phyloP scores from a whole-genome alignment of 2,888 invertebrate species.

The Spialia ferax region DNA sequence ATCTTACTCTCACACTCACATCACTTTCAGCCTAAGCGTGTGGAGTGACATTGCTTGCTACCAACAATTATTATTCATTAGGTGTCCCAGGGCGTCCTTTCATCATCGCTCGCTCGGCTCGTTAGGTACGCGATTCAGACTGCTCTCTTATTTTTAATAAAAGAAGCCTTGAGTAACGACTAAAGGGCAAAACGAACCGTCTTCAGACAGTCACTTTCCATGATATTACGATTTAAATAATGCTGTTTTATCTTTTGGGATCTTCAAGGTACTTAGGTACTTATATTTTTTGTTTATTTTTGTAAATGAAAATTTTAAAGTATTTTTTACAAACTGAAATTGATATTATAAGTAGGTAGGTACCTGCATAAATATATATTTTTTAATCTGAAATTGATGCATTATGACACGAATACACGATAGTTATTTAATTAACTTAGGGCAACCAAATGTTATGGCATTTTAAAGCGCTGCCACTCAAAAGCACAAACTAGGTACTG shows the following conservation, averaged over 20 bases:
- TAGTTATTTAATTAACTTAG: too few species aligned
- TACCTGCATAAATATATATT: too few species aligned
- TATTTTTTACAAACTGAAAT: too few species aligned
- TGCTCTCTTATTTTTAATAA: constrained; percentile 69
- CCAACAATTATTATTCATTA: constrained; percentile 78
- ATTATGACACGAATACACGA: too few species aligned
- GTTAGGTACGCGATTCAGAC: constrained; percentile 76
- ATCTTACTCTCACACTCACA: constrained; percentile 1
- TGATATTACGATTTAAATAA: constrained; percentile 23
- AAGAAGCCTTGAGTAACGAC: constrained; percentile 52
- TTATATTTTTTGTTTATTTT: background rate
- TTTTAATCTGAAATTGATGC: too few species aligned
- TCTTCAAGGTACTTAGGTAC: background rate
- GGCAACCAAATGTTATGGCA: too few species aligned
- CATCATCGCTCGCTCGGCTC: constrained; percentile 65
- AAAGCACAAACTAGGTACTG: too few species aligned
- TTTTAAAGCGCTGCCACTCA: too few species aligned
- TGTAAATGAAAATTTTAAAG: too few species aligned
- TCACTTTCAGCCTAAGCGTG: constrained; percentile 51
- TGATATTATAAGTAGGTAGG: too few species aligned
- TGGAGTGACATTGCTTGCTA: constrained; percentile 57
- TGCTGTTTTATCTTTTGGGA: constrained; percentile 12
- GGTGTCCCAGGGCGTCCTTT: constrained; percentile 65
- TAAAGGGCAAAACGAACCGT: constrained; percentile 30
- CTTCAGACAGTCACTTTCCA: constrained; percentile 28